Percentiles rank a stretch among this genome's conserved stretches.
Conservation (phyloP, 2,888 invertebrate genomes). For the Maniola hyperantus region DNA sequence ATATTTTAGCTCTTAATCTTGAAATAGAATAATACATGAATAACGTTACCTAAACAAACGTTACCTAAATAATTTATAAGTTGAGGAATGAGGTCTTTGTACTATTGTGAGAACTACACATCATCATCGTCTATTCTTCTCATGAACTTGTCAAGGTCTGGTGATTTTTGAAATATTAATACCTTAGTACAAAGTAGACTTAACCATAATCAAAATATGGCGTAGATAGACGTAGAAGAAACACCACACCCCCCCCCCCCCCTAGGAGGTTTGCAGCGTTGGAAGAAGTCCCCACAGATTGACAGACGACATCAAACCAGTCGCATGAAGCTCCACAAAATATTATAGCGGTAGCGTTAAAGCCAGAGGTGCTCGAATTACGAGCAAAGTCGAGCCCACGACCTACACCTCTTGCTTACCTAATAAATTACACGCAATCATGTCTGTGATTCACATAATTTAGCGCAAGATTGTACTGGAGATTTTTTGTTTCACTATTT, state of each 20-base stretch:
- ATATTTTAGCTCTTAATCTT: too few relatives aligned
- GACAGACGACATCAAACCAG: too few relatives aligned
- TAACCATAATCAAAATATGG: too few relatives aligned
- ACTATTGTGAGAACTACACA: slow-evolving; percentile 17
- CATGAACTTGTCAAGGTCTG: slow-evolving; percentile 18
- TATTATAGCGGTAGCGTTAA: slow-evolving; percentile 2
- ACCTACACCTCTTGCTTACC: slow-evolving; percentile 12
- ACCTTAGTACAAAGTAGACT: too few relatives aligned
- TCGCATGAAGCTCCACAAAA: too few relatives aligned
- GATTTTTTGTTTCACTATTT: slow-evolving; percentile 5
- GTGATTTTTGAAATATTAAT: slow-evolving; percentile 10
- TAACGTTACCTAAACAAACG: too few relatives aligned
- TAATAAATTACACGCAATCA: slow-evolving; percentile 18
- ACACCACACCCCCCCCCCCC: too few relatives aligned
- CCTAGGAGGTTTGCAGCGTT: too few relatives aligned
- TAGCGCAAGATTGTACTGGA: not conserved
- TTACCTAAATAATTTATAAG: too few relatives aligned
- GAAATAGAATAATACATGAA: too few relatives aligned
- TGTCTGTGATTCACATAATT: slow-evolving; percentile 18
- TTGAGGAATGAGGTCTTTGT: slow-evolving; percentile 18
- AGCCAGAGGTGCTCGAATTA: slow-evolving; percentile 6
- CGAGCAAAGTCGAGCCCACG: not conserved
- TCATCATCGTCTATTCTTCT: not conserved
- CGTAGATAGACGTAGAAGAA: too few relatives aligned
- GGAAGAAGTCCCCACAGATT: too few relatives aligned